Evolutionary conservation across 2,113 vertebrate species (phyloP), one percentile per base, ranked within the genome.

Genomic region (Zosterops borbonicus): DNA sequence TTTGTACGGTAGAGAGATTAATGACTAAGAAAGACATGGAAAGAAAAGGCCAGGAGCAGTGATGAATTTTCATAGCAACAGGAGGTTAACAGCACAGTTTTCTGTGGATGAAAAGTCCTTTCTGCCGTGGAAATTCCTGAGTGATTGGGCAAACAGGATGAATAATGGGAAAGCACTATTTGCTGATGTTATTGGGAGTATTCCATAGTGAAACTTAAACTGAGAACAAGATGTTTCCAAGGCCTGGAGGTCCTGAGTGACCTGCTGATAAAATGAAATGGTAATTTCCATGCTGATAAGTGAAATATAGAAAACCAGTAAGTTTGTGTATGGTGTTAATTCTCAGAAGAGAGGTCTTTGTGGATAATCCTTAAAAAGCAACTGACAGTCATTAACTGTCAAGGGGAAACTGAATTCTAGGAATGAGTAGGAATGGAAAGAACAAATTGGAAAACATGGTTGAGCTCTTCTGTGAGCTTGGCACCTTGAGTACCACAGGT

Each of bases 401-500:
- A 74, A 70, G 67, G 14, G 11, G 37, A 83, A 65, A 47, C 5
- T 24, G 27, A 74, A 63, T 70, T 53, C 16, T 78, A 39, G 17
- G 14, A 86, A n/a, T 31, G 20, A 13, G 17, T 60, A 46, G 76
- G 33, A 79, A 75, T 79, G 29, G 28, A 65, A 64, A 65, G 31
- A 56, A 60, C 21, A 24, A 78, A 78, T n/a, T 63, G 49, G 42
- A 73, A 68, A 60, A 47, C 11, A 35, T 22, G 17, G 11, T 55
- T 62, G 68, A 44, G 28, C 18, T 63, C 31, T 67, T 85, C 58
- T 20, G 19, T 46, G 29, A 64, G 33, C 12, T 31, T 35, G 60
- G 18, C 44, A n/a, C 27, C 27, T 73, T 35, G 35, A 52, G 15
- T 84, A n/a, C 17, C 6, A 9, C 0, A 0, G 29, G 9, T 60